Conservation (phyloP, 92 coral and sea anemone genomes). For the Pocillopora meandrina region DNA sequence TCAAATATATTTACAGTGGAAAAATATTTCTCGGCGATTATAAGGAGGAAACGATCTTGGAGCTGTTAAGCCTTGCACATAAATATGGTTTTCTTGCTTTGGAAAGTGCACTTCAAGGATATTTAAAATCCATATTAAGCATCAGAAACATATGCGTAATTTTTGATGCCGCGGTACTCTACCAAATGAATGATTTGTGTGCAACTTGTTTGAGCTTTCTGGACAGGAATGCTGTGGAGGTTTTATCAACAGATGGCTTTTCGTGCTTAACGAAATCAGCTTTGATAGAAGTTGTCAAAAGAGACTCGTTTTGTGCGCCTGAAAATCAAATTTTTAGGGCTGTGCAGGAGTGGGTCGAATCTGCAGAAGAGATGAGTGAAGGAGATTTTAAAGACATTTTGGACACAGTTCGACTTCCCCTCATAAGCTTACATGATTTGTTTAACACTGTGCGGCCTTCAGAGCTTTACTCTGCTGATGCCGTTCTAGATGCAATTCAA, state of each 20-base stretch:
- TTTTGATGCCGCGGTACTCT: constrained; percentile 83
- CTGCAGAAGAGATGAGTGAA: constrained; percentile 62
- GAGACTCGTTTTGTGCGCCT: constrained; percentile 99
- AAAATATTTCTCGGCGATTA: constrained; percentile 80
- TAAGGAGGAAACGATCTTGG: constrained; percentile 82
- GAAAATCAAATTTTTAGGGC: constrained; percentile 94
- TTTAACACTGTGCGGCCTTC: constrained; percentile 97
- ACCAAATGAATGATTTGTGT: constrained; percentile 80
- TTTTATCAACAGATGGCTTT: constrained; percentile 80
- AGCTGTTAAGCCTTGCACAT: constrained; percentile 89
- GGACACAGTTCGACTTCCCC: constrained; percentile 80
- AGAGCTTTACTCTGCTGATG: constrained; percentile 85
- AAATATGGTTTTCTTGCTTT: constrained; percentile 96
- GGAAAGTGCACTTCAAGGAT: constrained; percentile 97
- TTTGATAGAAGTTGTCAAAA: constrained; percentile 75
- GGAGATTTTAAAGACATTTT: constrained; percentile 62
- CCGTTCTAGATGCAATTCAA: constrained; percentile 89
- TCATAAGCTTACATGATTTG: constrained; percentile 86
- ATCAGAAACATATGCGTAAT: constrained; percentile 78
- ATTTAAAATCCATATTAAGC: constrained; percentile 78
- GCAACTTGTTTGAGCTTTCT: constrained; percentile 83
- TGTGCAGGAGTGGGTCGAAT: constrained; percentile 84
- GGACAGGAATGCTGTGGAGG: constrained; percentile 84
- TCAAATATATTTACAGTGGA: constrained; percentile 90
- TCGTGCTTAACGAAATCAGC: constrained; percentile 80